Percentiles rank a stretch among this genome's conserved stretches.
These are phyloP conservation scores for Lophura swinhoii DNA, from an alignment of 2,797 vertebrate species.

Conservation along the genomic window DNA sequence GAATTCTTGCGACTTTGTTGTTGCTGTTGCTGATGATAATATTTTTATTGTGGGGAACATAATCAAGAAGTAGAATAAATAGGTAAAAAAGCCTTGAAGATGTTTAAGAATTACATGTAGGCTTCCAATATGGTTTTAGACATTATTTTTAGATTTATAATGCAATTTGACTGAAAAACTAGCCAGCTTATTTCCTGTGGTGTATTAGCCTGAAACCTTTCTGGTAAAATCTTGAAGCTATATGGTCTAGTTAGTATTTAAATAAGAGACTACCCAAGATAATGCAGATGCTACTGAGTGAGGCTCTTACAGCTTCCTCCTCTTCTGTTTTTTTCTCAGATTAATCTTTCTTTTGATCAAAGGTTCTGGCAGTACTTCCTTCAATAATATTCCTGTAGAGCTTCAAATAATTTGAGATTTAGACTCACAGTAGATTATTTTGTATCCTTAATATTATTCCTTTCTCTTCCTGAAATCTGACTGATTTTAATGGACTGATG, in stretches of 20 bases:
- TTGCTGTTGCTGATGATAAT: neutral
- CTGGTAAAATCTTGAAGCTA: constrained; percentile 9
- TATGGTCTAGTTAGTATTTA: constrained; percentile 33
- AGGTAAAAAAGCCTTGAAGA: neutral
- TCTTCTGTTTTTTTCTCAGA: constrained; percentile 30
- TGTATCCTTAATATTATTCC: neutral
- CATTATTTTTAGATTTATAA: neutral
- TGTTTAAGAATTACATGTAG: neutral
- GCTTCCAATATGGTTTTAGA: neutral
- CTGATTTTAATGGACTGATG: neutral
- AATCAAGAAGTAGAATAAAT: neutral
- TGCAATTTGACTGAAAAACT: neutral
- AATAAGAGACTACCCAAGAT: constrained; percentile 31
- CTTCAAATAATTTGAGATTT: neutral
- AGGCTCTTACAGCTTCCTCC: constrained; percentile 1
- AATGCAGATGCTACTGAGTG: neutral
- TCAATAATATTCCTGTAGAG: neutral
- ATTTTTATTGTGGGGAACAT: neutral
- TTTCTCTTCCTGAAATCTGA: neutral
- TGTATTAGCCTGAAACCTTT: constrained; percentile 34
- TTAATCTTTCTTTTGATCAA: constrained; percentile 3
- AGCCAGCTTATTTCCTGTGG: neutral
- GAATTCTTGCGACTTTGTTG: neutral
- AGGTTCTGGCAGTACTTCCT: neutral
- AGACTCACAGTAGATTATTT: neutral